Conservation (phyloP, 2,113 vertebrate species). For the Campylomormyrus tamandua region DNA sequence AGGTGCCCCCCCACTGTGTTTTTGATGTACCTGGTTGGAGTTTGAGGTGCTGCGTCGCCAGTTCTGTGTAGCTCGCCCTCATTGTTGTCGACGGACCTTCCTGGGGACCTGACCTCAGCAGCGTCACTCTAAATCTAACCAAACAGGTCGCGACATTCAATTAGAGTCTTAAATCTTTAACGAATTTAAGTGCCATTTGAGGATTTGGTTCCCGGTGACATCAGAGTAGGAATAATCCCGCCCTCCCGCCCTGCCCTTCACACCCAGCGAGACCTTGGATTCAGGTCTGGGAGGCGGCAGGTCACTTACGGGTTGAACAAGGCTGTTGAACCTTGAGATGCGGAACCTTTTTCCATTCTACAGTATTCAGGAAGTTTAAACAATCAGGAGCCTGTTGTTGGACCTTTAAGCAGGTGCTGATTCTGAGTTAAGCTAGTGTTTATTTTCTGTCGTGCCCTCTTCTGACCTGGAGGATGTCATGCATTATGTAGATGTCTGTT, state of each 20-base stretch:
- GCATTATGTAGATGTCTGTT: background rate
- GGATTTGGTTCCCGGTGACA: background rate
- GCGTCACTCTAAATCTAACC: background rate
- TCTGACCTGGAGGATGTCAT: background rate
- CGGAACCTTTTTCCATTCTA: background rate
- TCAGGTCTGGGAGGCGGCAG: background rate
- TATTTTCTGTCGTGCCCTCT: background rate
- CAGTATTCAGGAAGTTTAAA: background rate
- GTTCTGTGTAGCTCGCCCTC: background rate
- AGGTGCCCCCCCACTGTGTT: background rate
- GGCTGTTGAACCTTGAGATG: background rate
- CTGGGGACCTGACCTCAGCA: background rate
- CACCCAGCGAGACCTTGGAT: background rate
- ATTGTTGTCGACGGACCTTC: background rate
- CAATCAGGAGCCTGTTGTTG: background rate
- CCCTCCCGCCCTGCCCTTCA: background rate
- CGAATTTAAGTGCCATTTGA: background rate
- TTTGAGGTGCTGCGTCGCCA: background rate
- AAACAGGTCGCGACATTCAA: background rate
- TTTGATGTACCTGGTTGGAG: background rate
- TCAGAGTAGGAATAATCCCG: background rate
- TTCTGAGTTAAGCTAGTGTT: background rate
- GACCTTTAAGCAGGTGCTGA: background rate
- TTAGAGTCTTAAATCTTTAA: background rate
- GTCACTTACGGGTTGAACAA: background rate